Conservation (phyloP, 1,140 invertebrate genomes). For the Philaenus spumarius region DNA sequence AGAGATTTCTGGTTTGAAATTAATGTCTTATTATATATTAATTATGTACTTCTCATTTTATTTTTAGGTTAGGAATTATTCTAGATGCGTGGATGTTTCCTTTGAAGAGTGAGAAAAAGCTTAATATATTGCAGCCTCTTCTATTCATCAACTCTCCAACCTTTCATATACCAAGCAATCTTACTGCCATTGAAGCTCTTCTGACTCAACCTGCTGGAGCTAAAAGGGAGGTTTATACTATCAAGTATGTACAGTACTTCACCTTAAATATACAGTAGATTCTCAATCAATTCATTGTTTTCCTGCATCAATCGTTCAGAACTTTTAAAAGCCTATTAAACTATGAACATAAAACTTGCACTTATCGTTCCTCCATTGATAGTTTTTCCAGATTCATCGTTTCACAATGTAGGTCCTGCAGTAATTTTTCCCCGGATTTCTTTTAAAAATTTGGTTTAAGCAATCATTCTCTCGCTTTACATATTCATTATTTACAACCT, state of each 20-base stretch:
- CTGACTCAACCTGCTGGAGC: conserved; percentile 24
- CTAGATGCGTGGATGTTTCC: conserved; percentile 67
- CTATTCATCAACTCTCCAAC: conserved; percentile 57
- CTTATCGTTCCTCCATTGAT: no score
- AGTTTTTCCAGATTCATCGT: no score
- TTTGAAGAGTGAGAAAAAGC: conserved; percentile 45
- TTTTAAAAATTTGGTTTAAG: no score
- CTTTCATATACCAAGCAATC: conserved; percentile 56
- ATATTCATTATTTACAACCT: no score
- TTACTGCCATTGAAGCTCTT: conserved; percentile 47
- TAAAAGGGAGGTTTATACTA: conserved; percentile 41
- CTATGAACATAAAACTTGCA: no score
- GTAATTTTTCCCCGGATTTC: no score
- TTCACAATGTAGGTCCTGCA: no score
- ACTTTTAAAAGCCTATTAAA: no score
- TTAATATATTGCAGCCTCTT: conserved; percentile 49
- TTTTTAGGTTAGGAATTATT: conserved; percentile 46
- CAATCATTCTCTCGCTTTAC: no score
- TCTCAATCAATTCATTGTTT: conserved; percentile 3
- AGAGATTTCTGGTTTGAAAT: background rate
- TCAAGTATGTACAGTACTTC: conserved; percentile 47
- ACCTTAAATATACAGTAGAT: background rate
- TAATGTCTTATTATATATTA: background rate
- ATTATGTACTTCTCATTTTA: conserved; percentile 3
- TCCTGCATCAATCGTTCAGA: no score